Conservation (phyloP, 1,140 invertebrate genomes). For the Thalassaphorura encarpata region DNA sequence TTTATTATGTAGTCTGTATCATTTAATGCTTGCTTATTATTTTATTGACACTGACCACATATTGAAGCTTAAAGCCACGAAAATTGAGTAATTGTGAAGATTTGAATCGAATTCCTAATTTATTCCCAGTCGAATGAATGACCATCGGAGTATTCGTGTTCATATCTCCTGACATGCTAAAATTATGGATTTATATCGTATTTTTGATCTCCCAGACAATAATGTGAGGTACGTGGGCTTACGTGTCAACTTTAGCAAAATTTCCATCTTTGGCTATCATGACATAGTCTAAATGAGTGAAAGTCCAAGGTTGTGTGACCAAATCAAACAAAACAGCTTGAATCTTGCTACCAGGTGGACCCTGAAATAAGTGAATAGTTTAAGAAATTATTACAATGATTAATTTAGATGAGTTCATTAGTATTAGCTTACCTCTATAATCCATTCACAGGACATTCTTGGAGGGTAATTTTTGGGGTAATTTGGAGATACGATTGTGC, state of each 20-base stretch:
- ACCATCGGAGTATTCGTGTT: constrained; percentile 29
- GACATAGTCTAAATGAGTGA: constrained; percentile 32
- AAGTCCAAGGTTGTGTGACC: constrained; percentile 32
- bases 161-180: constrained; percentile 30
- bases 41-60: constrained; percentile 15
- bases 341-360: constrained; percentile 22
- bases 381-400: background rate
- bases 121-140: constrained; percentile 24
- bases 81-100: constrained; percentile 32
- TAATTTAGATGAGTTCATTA: background rate
- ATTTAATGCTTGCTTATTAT: background rate
- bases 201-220: background rate
- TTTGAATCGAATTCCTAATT: constrained; percentile 28
- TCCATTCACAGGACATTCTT: constrained; percentile 26
- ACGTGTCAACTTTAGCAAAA: constrained; percentile 26
- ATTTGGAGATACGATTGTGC: constrained; percentile 27
- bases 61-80: constrained; percentile 31
- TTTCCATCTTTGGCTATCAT: constrained; percentile 30
- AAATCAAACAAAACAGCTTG: constrained; percentile 29
- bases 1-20: no score
- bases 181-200: background rate
- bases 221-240: background rate
- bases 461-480: constrained; percentile 31
- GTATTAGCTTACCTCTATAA: constrained; percentile 21
- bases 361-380: constrained; percentile 10